Base-by-base conservation (phyloP, 35 echinoderm and acorn worm genomes). In the Acanthaster planci region DNA sequence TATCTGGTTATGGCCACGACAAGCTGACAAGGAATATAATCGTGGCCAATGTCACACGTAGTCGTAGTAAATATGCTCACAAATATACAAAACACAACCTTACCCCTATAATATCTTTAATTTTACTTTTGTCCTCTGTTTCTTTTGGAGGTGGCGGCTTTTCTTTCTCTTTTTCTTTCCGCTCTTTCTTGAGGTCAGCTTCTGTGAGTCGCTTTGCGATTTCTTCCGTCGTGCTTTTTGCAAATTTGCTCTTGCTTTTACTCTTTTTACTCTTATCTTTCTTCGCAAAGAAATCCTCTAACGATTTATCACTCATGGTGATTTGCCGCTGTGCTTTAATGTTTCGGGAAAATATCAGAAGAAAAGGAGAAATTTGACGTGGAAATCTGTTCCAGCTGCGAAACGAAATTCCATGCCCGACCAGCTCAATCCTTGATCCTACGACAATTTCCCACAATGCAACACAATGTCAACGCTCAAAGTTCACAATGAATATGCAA, bases 241-340 rank as follows among this genome's bases (percentile, higher is more conserved):
- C 87, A 47, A 80, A 85, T 32, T 56, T 78, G 52, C 80, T 86
- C 76, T 90, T 94, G 32, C 84, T 90, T 87, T 95, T 91, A 27
- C 84, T 83, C 39, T 90, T 90, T 76, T 95, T 95, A 12, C 85
- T 90, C 85, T 95, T 95, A 81, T 86, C 89, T 81, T 91, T 91
- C 80, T 95, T 95, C 64, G 88, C 89, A 80, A 91, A 87, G 85
- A 95, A 91, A 60, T 95, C 93, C 27, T 95, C 93, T 4, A 95
- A 76, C 15, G 93, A 88, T 79, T 95, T 95, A 83, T 95, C 93
- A 90, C 93, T 95, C 89, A 91, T 91, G 38, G 54, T 91, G 26
- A 14, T 26, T 35, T 76, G 36, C 14, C 47, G 22, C n/a, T 53
- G 51, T 57, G 77, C 50, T 68, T 68, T 47, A 4, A 47, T 4